These are phyloP conservation scores for Papilio gigon DNA, from an alignment of 2,888 invertebrate species.

Conservation along the genomic window DNA sequence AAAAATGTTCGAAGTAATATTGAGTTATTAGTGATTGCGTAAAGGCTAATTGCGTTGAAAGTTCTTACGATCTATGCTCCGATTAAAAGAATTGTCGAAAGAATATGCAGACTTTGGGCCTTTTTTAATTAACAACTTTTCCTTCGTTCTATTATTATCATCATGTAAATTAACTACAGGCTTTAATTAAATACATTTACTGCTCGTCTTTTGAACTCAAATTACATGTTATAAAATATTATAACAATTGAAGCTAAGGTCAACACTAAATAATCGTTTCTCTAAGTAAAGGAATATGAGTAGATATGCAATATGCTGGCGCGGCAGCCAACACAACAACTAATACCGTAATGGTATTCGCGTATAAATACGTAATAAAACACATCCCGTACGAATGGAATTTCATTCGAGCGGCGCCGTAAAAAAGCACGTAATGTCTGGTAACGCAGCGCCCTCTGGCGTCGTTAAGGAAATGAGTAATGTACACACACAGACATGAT, in stretches of 20 bases:
- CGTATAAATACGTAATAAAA: slow-evolving; percentile 32
- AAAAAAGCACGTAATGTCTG: slow-evolving; percentile 25
- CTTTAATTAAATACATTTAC: too few species aligned
- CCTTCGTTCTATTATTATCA: too few species aligned
- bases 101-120: too few species aligned
- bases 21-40: background rate
- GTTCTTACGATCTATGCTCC: background rate
- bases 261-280: background rate
- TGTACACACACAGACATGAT: slow-evolving; percentile 25
- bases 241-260: too few species aligned
- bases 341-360: slow-evolving; percentile 33
- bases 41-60: background rate
- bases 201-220: too few species aligned
- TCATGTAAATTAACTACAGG: too few species aligned
- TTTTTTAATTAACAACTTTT: too few species aligned
- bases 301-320: background rate
- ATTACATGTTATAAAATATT: too few species aligned
- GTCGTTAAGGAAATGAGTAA: slow-evolving; percentile 70
- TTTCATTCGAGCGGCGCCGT: slow-evolving; percentile 28
- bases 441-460: slow-evolving; percentile 43
- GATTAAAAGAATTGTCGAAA: background rate
- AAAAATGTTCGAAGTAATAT: background rate
- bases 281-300: background rate
- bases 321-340: slow-evolving; percentile 14
- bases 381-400: slow-evolving; percentile 27